Evolutionary conservation across 1,140 invertebrate genomes (phyloP), one percentile per base, ranked within the genome.

Genomic region (Nephotettix cincticeps): DNA sequence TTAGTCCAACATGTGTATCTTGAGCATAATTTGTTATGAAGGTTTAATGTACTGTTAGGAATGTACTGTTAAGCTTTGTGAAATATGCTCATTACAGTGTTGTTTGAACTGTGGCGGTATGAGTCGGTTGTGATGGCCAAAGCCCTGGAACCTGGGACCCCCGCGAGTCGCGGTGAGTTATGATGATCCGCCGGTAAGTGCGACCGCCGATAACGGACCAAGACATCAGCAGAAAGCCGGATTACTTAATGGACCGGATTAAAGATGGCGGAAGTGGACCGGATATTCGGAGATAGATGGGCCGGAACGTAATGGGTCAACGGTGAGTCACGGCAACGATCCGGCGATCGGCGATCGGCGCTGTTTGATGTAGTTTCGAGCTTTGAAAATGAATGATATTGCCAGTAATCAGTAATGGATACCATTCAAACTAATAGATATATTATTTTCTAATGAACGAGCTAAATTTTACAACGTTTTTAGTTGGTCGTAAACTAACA

Each of bases 241-340:
- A 65, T 65, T 65, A 65, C 61, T 29, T 65, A 65, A 65, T 65
- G 61, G 61, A 65, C 27, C 61, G 61, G 61, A 65, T 65, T 65
- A 65, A 65, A 65, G 61, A 65, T 65, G 61, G 61, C 25, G 61
- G 61, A 65, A 65, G 61, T 40, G 28, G 28, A 23, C 61, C 61
- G 61, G 28, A 65, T 58, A 58, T 58, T 58, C 28, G 32, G 32
- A 36, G 61, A 6, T 65, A 65, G 27, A 30, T 27, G 61, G 61
- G 61, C 28, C 27, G 17, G 61, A 51, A 51, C 47, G 47, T 51
- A 51, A 65, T 65, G 61, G 61, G 32, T 40, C 61, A 65, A 25
- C 27, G 54, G 30, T 51, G 47, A 51, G 47, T 51, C 47, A 51
- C 47, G 9, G 40, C 40, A 43, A n/a, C n/a, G 40, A n/a, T 11